Evolutionary conservation across 2,113 vertebrate species (phyloP).

Genomic region (Oriolus oriolus): DNA sequence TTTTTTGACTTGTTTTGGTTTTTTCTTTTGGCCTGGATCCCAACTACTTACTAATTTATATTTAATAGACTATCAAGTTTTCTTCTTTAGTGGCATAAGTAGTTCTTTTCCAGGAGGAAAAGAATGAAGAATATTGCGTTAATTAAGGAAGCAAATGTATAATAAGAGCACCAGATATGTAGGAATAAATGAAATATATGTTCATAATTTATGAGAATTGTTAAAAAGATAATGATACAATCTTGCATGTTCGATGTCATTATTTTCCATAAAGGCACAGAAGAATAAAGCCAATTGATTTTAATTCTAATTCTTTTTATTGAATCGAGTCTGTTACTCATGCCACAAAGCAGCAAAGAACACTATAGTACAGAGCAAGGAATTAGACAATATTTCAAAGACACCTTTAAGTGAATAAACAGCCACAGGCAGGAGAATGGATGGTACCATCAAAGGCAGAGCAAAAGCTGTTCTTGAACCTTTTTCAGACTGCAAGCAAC

Average conservation of each 20-base stretch:
- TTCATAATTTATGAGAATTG: slow-evolving; percentile 39
- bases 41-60: neutral
- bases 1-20: neutral
- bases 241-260: neutral
- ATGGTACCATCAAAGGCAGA: slow-evolving; percentile 31
- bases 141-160: slow-evolving; percentile 43
- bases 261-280: slow-evolving; percentile 26
- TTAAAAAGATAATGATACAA: slow-evolving; percentile 22
- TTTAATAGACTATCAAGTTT: slow-evolving; percentile 41
- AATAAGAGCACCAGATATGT: neutral
- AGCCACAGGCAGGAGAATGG: slow-evolving; percentile 44
- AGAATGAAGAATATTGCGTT: neutral
- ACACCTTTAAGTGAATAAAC: slow-evolving; percentile 58
- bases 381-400: slow-evolving; percentile 65
- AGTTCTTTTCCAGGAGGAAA: neutral
- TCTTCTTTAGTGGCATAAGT: neutral
- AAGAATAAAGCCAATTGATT: slow-evolving; percentile 18
- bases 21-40: neutral
- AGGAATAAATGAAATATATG: slow-evolving; percentile 12
- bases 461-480: slow-evolving; percentile 28
- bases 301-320: slow-evolving; percentile 55
- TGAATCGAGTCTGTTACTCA: slow-evolving; percentile 37
- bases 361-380: slow-evolving; percentile 29
- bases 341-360: slow-evolving; percentile 61
- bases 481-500: slow-evolving; percentile 52